phyloP scores from a whole-genome alignment of 2,888 invertebrate species.

The Volucella inanis region DNA sequence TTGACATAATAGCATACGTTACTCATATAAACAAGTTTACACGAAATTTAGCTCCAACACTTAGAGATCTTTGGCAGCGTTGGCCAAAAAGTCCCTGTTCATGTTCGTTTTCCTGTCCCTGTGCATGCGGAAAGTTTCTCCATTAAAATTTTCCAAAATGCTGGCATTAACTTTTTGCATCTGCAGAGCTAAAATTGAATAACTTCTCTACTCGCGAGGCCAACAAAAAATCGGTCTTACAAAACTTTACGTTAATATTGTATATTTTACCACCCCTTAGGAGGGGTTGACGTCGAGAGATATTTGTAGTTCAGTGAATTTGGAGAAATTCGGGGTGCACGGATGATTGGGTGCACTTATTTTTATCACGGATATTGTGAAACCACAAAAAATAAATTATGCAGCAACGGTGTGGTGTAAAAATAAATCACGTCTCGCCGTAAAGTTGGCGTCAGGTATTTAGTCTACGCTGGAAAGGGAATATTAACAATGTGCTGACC shows the following conservation, averaged over 20 bases:
- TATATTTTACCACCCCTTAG: slow-evolving; percentile 1
- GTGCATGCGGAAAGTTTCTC: slow-evolving; percentile 65
- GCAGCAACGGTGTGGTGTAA: slow-evolving; percentile 24
- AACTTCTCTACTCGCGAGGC: slow-evolving; percentile 44
- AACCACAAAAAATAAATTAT: slow-evolving; percentile 62
- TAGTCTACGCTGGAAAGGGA: slow-evolving; percentile 2
- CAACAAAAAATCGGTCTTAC: slow-evolving; percentile 36
- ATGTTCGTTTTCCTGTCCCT: slow-evolving; percentile 14
- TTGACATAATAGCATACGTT: slow-evolving; percentile 53
- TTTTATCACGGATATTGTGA: slow-evolving; percentile 51
- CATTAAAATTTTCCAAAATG: slow-evolving; percentile 70
- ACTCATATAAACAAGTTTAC: no score
- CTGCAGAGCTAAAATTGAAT: slow-evolving; percentile 59
- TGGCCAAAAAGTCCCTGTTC: no score
- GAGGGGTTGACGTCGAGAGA: background rate
- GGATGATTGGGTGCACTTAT: slow-evolving; percentile 56
- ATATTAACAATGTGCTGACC: slow-evolving; percentile 58
- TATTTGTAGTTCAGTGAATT: no score
- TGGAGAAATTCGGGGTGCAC: background rate
- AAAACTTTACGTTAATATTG: slow-evolving; percentile 13
- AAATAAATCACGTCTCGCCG: slow-evolving; percentile 59
- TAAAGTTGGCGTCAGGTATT: slow-evolving; percentile 7
- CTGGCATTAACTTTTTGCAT: slow-evolving; percentile 70
- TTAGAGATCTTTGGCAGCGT: slow-evolving; percentile 5
- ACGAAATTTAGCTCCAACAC: slow-evolving; percentile 51